These are phyloP conservation scores for Caenorhabditis sulstoni DNA, from an alignment of 2,888 invertebrate species.

Conservation along the genomic window DNA sequence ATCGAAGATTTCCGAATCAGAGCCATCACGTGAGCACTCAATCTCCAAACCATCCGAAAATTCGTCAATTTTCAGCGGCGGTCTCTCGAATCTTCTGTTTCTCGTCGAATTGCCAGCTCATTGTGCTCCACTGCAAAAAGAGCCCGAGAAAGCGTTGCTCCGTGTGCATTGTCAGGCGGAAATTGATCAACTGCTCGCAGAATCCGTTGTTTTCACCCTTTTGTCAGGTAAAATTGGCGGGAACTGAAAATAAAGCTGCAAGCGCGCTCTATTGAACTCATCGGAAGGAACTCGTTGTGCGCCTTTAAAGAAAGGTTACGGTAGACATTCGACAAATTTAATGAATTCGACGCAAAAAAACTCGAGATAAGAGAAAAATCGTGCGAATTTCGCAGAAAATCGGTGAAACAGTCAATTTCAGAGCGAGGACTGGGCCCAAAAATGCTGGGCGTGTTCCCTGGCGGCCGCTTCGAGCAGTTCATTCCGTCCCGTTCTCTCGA, in stretches of 20 bases:
- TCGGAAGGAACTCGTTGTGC: no score
- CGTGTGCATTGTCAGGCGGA: slow-evolving; percentile 82
- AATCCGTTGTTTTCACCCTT: slow-evolving; percentile 95
- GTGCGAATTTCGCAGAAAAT: no score
- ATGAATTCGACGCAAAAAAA: no score
- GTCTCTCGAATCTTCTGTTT: slow-evolving; percentile 94
- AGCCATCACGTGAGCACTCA: slow-evolving; percentile 72
- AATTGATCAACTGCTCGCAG: slow-evolving; percentile 92
- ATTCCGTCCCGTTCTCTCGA: slow-evolving; percentile 89
- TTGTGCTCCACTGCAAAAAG: slow-evolving; percentile 42
- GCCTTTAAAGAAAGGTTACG: no score
- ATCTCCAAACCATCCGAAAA: slow-evolving; percentile 9
- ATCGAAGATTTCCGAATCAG: slow-evolving; percentile 65
- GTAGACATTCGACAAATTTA: not conserved
- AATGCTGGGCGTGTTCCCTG: slow-evolving; percentile 94
- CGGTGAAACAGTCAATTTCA: slow-evolving; percentile 29
- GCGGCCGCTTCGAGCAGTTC: slow-evolving; percentile 85
- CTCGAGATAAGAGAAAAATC: no score
- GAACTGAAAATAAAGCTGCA: not conserved
- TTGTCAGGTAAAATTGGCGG: slow-evolving; percentile 85
- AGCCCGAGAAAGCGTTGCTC: slow-evolving; percentile 81
- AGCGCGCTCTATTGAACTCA: no score
- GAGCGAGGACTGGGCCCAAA: slow-evolving; percentile 90
- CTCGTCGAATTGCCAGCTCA: slow-evolving; percentile 86
- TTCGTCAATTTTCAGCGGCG: slow-evolving; percentile 86